Evolutionary conservation across 2,113 vertebrate genomes (phyloP), one percentile per base, ranked within the genome.

Genomic region (Argyrosomus japonicus): DNA sequence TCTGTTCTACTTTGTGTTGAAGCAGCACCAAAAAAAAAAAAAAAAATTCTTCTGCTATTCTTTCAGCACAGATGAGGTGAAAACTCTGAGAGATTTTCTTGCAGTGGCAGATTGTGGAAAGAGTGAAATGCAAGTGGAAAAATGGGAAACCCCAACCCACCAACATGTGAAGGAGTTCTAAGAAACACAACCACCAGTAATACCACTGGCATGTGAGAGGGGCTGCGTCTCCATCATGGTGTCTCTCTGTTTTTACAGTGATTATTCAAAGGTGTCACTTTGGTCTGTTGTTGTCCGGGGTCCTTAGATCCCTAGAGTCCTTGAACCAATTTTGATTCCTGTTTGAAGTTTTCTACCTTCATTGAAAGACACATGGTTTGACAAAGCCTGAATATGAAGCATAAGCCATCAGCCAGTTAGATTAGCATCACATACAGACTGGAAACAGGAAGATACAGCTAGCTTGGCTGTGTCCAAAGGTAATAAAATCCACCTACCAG

Each of bases 91-190:
- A 43, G 12, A 2, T n/a, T 56, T 60, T 67, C 58, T 75, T 48
- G 14, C 60, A n/a, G 50, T 58, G 56, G 27, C 64, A 74, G 19
- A 27, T 62, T 62, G 54, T 85, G 70, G 47, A 84, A 81, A 75
- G 25, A 83, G 15, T 63, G 23, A 63, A 64, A 73, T 25, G 27
- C n/a, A 72, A 47, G 61, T 72, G 60, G 68, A 78, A 71, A 75
- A 79, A 69, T 67, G 60, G 64, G 68, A 84, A 81, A 58, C 73
- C 81, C 68, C 67, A 79, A 48, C 10, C 11, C 19, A 18, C 36
- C 29, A 25, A 45, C 75, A 83, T 61, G 61, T 75, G 64, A 75
- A 45, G 10, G 32, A 62, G 36, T 17, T 82, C 47, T 60, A n/a
- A 50, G 45, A 61, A 68, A 47, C 32, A 65, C 57, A 54, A 64